Base-by-base conservation (phyloP, 2,113 vertebrate species). In the Parus major region DNA sequence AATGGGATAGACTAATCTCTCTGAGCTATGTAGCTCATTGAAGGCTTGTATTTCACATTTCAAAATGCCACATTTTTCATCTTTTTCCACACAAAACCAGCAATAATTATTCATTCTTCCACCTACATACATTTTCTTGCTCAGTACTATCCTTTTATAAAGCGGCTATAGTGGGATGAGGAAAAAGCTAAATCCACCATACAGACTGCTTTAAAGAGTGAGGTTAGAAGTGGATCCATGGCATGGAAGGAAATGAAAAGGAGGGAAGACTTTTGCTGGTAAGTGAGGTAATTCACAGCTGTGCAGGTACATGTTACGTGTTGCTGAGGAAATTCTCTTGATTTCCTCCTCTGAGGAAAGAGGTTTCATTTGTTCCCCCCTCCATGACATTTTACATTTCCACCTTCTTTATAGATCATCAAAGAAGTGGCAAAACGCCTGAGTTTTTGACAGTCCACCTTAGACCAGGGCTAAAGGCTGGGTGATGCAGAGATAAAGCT, bases 1-100 rank as follows among this genome's bases (percentile, higher is more conserved):
- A 97, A 93, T 83, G 75, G 90, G 68, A 93, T 19, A 89, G 86
- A 95, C 95, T 96, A 92, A 97, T 95, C 81, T 94, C 75, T 82
- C 75, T 93, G 86, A 97, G 88, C 80, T 96, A 63, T 28, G 66
- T 50, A 92, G 29, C 41, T 82, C 59, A 78, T 91, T 33, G 46
- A 83, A 90, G 63, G 65, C 25, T 95, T 83, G 52, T 64, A 56
- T 93, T 95, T 93, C 93, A 95, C 72, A 49, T 95, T 89, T 94
- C 79, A 92, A 80, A 94, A 93, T 89, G 44, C 29, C 57, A 95
- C 91, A 93, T 93, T 92, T 42, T 81, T 6, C 24, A 49, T 95
- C 79, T 78, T 82, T 61, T 93, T 18, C 90, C 77, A 90, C 73
- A 82, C 47, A 95, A 92, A 95, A 90, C 46, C 42, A 61, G 39